Percentiles rank a stretch among this genome's conserved stretches.
Evolutionary conservation across 1,140 invertebrate species (phyloP).

Genomic region (Ceratosolen solmsi): DNA sequence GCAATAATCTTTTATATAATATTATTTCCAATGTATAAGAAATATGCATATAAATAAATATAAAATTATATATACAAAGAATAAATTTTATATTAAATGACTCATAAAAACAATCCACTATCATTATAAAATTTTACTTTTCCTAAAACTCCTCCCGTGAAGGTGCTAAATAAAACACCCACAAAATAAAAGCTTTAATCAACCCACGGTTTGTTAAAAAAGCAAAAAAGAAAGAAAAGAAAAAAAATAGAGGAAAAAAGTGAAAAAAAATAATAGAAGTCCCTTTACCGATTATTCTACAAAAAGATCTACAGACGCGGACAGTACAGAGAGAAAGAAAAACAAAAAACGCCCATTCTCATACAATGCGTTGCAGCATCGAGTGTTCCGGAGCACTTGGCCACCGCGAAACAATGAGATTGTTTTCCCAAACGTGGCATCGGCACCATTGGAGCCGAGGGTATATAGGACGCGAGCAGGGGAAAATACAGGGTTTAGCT

Average conservation of each 20-base stretch:
- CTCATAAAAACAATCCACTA: too few relatives aligned
- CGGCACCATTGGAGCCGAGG: not conserved
- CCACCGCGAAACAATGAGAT: constrained; percentile 52
- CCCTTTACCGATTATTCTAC: constrained; percentile 37
- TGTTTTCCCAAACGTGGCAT: constrained; percentile 40
- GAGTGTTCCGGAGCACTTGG: constrained; percentile 33
- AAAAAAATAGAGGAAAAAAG: constrained; percentile 55
- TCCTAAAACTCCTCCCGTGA: too few relatives aligned
- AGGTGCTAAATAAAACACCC: constrained; percentile 48
- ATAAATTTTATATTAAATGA: too few relatives aligned
- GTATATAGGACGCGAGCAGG: not conserved
- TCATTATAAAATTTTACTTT: too few relatives aligned
- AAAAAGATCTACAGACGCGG: constrained; percentile 34
- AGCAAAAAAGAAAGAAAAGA: constrained; percentile 52
- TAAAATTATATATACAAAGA: too few relatives aligned
- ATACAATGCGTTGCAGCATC: constrained; percentile 55
- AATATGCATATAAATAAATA: too few relatives aligned
- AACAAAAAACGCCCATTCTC: constrained; percentile 54
- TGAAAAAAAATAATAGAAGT: not conserved
- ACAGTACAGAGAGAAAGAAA: constrained; percentile 55
- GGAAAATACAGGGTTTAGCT: constrained; percentile 18
- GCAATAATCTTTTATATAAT: too few relatives aligned
- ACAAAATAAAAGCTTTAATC: constrained; percentile 53
- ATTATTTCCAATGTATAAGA: too few relatives aligned
- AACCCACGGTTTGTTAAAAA: constrained; percentile 17